Conservation (phyloP, 2,888 invertebrate species). For the Disparrhopalites patrizii region DNA sequence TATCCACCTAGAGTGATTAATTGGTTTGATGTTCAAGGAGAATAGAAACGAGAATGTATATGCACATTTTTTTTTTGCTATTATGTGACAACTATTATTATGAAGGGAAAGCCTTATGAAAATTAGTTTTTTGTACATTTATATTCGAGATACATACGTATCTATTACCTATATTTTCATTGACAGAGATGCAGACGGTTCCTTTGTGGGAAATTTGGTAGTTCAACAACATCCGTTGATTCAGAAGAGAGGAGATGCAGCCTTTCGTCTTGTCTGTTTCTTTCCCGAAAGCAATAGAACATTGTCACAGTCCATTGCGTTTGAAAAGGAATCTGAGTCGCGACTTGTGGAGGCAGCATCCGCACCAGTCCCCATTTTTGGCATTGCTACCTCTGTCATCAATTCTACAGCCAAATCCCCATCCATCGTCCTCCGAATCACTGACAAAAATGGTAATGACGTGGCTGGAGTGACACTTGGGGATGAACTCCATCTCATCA, state of each 20-base stretch:
- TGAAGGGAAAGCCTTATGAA: too few species aligned
- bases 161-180: too few species aligned
- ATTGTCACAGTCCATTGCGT: slow-evolving; percentile 41
- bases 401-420: slow-evolving; percentile 47
- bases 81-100: too few species aligned
- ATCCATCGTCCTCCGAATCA: slow-evolving; percentile 38
- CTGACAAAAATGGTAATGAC: slow-evolving; percentile 45
- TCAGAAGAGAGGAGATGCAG: slow-evolving; percentile 47
- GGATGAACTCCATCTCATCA: slow-evolving; percentile 43
- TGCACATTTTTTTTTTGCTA: too few species aligned
- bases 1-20: too few species aligned
- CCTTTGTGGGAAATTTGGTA: slow-evolving; percentile 44
- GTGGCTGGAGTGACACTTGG: slow-evolving; percentile 46
- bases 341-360: slow-evolving; percentile 32
- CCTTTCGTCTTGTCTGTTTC: slow-evolving; percentile 44
- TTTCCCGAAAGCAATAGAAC: slow-evolving; percentile 47
- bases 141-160: neutral
- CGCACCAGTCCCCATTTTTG: slow-evolving; percentile 41
- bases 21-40: too few species aligned
- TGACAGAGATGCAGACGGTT: slow-evolving; percentile 42
- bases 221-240: slow-evolving; percentile 48
- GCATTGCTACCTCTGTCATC: slow-evolving; percentile 45
- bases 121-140: neutral
- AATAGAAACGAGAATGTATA: neutral
- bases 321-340: slow-evolving; percentile 47